These are phyloP conservation scores for Corynorhinus townsendii DNA, from an alignment of 2,113 vertebrate genomes.

Conservation along the genomic window DNA sequence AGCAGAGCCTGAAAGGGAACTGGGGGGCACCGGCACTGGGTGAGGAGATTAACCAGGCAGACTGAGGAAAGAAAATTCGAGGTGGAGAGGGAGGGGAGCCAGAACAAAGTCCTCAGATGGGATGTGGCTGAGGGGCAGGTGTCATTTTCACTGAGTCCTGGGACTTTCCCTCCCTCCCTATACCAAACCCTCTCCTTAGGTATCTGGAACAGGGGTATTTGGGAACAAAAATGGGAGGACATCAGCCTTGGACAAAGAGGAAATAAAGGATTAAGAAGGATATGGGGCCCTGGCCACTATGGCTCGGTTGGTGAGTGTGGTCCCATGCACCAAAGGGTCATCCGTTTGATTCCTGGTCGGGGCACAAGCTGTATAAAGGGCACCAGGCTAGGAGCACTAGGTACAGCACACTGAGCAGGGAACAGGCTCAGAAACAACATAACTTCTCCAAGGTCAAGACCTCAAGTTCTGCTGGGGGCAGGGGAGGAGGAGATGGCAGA, in stretches of 20 bases:
- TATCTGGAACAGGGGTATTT: not conserved
- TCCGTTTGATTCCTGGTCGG: too few species aligned
- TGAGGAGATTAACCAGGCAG: not conserved
- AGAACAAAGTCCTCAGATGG: not conserved
- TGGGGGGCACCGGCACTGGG: rapidly evolving
- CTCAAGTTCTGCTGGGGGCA: not conserved
- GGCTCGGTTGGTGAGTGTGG: too few species aligned
- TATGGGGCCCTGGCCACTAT: too few species aligned
- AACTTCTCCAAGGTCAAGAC: not conserved
- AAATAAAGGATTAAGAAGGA: not conserved
- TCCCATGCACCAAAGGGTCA: too few species aligned
- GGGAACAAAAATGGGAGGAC: not conserved
- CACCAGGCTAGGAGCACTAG: not conserved
- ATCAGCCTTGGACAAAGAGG: not conserved
- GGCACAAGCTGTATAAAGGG: too few species aligned
- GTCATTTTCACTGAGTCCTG: not conserved
- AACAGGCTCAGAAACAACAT: not conserved
- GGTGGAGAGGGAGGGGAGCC: not conserved
- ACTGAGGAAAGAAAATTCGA: not conserved
- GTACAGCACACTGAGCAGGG: not conserved
- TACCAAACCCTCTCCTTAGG: not conserved
- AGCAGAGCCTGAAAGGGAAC: not conserved
- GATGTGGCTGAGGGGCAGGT: not conserved
- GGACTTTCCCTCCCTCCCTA: not conserved
- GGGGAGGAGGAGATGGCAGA: not conserved